Evolutionary conservation across 2,888 invertebrate genomes (phyloP).

Genomic region (Hyposoter didymator): DNA sequence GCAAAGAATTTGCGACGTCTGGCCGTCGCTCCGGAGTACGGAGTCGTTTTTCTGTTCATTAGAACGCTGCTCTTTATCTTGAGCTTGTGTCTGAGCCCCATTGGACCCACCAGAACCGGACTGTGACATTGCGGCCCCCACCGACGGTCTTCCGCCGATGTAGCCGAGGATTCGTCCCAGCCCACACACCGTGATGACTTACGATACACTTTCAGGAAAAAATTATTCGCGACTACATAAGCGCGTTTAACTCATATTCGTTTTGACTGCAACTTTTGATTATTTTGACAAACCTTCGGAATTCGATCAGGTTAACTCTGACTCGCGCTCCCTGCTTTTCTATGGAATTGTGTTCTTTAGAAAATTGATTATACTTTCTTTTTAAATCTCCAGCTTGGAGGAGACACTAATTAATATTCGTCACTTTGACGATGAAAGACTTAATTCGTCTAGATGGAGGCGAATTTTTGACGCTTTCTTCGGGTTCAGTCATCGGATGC

Average conservation of each 20-base stretch:
- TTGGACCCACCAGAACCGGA: constrained; percentile 77
- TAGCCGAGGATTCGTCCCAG: constrained; percentile 83
- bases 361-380: constrained; percentile 58
- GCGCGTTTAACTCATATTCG: constrained; percentile 15
- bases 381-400: constrained; percentile 49
- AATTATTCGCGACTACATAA: constrained; percentile 62
- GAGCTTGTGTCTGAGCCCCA: constrained; percentile 72
- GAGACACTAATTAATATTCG: constrained; percentile 53
- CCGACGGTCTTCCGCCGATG: constrained; percentile 83
- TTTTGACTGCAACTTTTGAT: constrained; percentile 11
- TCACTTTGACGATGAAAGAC: constrained; percentile 43
- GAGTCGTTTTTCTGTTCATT: constrained; percentile 47
- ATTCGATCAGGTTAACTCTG: not conserved
- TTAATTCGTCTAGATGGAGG: constrained; percentile 42
- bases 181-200: constrained; percentile 82
- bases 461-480: constrained; percentile 40
- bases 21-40: constrained; percentile 72
- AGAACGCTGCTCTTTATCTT: constrained; percentile 65
- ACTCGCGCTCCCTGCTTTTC: constrained; percentile 2
- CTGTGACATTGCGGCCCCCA: constrained; percentile 83
- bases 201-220: constrained; percentile 69
- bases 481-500: constrained; percentile 35
- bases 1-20: constrained; percentile 71
- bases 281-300: constrained; percentile 4
- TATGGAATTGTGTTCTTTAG: constrained; percentile 16